Evolutionary conservation across 2,797 vertebrate genomes (phyloP).

Genomic region (Geotrypetes seraphini): DNA sequence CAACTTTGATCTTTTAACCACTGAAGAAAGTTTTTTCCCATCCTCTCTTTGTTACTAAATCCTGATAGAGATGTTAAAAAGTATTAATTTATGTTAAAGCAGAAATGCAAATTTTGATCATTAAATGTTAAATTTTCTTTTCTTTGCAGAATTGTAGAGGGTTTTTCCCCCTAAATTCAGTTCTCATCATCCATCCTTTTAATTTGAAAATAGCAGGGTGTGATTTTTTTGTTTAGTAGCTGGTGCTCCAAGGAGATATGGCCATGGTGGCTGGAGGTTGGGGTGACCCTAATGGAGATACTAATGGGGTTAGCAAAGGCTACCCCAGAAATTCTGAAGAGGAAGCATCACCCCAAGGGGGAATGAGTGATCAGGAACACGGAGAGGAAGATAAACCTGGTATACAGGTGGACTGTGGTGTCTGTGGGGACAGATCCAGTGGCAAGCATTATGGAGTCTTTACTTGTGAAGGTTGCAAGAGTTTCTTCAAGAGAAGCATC

Average conservation of each 20-base stretch:
- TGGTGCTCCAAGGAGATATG: slow-evolving; percentile 73
- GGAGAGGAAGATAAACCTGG: slow-evolving; percentile 76
- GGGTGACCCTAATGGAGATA: slow-evolving; percentile 82
- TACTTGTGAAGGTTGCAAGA: slow-evolving; percentile 92
- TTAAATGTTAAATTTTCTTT: no score
- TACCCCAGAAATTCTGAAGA: slow-evolving; percentile 65
- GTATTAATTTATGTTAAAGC: no score
- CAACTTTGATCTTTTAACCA: no score
- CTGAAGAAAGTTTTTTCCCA: no score
- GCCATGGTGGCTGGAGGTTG: slow-evolving; percentile 90
- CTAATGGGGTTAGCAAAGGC: slow-evolving; percentile 73
- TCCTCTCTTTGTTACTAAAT: no score
- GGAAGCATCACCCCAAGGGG: slow-evolving; percentile 75
- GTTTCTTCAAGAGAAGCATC: slow-evolving; percentile 89
- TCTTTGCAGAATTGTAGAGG: no score
- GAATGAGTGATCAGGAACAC: slow-evolving; percentile 73
- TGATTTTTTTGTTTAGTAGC: background rate
- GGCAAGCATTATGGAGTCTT: slow-evolving; percentile 90
- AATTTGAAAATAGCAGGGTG: no score
- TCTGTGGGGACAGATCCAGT: slow-evolving; percentile 86
- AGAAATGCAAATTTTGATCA: no score
- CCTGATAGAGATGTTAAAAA: no score
- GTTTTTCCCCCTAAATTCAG: background rate
- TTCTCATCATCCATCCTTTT: no score
- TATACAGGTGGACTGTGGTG: slow-evolving; percentile 83